Percentiles rank a stretch among this genome's conserved stretches.
phyloP scores from a whole-genome alignment of 2,797 vertebrate species.

The Acridotheres tristis region DNA sequence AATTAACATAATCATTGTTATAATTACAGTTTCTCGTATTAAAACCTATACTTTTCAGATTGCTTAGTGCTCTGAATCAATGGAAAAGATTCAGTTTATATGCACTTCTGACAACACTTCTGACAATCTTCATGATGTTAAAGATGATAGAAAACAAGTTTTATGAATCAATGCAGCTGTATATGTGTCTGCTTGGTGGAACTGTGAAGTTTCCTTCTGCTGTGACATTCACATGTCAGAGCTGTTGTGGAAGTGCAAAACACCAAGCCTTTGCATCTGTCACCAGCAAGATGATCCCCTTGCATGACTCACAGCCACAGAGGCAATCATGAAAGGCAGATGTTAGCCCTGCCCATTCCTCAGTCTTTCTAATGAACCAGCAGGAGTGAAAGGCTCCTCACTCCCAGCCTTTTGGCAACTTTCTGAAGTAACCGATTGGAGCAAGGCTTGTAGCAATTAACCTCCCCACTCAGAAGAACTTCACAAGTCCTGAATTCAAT shows the following conservation, averaged over 20 bases:
- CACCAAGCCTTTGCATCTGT: not conserved
- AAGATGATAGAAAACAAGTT: not conserved
- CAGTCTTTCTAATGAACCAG: constrained; percentile 16
- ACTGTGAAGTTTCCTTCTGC: not conserved
- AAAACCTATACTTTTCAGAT: not conserved
- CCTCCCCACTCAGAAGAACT: not conserved
- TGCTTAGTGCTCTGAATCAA: not conserved
- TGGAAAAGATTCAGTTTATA: not conserved
- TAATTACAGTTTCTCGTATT: not conserved
- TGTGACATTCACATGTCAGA: not conserved
- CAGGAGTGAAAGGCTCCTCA: constrained; percentile 6
- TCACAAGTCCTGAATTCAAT: not conserved
- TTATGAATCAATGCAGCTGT: not conserved
- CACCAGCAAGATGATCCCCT: not conserved
- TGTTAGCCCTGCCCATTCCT: not conserved
- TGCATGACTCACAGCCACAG: not conserved
- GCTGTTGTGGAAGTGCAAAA: not conserved
- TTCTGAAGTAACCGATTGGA: not conserved
- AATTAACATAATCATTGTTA: not conserved
- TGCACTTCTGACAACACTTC: not conserved
- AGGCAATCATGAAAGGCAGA: constrained; percentile 8
- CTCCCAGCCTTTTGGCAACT: constrained; percentile 21
- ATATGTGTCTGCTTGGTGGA: not conserved
- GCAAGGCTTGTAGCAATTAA: constrained; percentile 6
- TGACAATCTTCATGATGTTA: not conserved